phyloP scores from a whole-genome alignment of 2,888 invertebrate genomes.

The Melipona beecheii region DNA sequence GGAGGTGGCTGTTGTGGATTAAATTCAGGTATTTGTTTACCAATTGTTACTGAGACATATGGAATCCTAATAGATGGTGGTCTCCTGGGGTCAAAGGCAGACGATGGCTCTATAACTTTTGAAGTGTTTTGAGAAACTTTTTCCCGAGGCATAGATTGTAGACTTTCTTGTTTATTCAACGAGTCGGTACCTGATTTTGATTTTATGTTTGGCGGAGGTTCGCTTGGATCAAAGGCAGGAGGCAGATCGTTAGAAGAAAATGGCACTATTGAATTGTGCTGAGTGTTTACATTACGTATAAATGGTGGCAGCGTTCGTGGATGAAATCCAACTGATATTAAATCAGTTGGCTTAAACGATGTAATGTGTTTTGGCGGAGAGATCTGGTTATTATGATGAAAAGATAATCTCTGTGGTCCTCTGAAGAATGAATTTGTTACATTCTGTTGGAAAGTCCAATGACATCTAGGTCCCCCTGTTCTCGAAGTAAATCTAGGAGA shows the following conservation, averaged over 20 bases:
- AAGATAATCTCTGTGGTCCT: slow-evolving; percentile 47
- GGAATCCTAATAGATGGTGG: slow-evolving; percentile 33
- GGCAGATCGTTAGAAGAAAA: slow-evolving; percentile 50
- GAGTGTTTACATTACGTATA: slow-evolving; percentile 35
- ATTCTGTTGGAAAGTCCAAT: slow-evolving; percentile 43
- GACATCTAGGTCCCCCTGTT: slow-evolving; percentile 28
- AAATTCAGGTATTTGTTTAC: slow-evolving; percentile 47
- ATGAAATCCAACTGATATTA: slow-evolving; percentile 44
- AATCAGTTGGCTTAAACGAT: slow-evolving; percentile 15
- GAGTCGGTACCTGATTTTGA: slow-evolving; percentile 24
- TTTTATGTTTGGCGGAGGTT: slow-evolving; percentile 60
- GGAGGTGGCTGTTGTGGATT: slow-evolving; percentile 59
- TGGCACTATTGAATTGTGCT: slow-evolving; percentile 36
- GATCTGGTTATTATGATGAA: slow-evolving; percentile 38
- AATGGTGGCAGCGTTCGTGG: slow-evolving; percentile 53
- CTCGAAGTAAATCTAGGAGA: slow-evolving; percentile 28
- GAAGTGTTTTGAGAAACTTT: slow-evolving; percentile 30
- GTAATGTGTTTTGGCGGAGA: slow-evolving; percentile 14
- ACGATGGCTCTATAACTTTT: slow-evolving; percentile 66
- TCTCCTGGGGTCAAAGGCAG: slow-evolving; percentile 70
- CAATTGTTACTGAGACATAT: slow-evolving; percentile 3
- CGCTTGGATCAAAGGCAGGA: slow-evolving; percentile 64
- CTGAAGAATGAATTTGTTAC: slow-evolving; percentile 40
- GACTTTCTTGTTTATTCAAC: slow-evolving; percentile 25
- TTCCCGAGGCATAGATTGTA: not conserved